These are phyloP conservation scores for Brachionus rubens DNA, from an alignment of 1,140 invertebrate species.

Conservation along the genomic window DNA sequence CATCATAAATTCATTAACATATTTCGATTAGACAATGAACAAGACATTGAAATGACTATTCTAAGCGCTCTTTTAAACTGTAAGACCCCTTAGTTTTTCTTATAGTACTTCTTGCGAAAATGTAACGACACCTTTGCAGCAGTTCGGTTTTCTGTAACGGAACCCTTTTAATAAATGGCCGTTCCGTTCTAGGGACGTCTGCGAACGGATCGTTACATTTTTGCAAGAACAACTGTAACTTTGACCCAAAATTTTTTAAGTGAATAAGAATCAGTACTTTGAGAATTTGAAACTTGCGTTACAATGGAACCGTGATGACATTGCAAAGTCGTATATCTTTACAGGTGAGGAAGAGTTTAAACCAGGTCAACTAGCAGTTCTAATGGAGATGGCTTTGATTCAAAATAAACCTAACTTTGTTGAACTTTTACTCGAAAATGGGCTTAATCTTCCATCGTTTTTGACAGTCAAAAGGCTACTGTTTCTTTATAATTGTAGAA, in stretches of 20 bases:
- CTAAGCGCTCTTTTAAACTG: slow-evolving; percentile 31
- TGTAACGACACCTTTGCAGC: background rate
- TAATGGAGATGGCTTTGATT: slow-evolving; percentile 76
- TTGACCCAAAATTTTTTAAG: slow-evolving; percentile 28
- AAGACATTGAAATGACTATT: slow-evolving; percentile 39
- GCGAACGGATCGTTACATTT: too few relatives aligned
- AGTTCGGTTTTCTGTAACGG: too few relatives aligned
- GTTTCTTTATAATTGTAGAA: slow-evolving; percentile 57
- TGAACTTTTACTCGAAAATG: slow-evolving; percentile 88
- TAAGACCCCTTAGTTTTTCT: too few relatives aligned
- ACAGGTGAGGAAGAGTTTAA: slow-evolving; percentile 47
- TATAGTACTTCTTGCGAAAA: too few relatives aligned
- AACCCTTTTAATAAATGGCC: too few relatives aligned
- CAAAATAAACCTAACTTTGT: slow-evolving; percentile 96
- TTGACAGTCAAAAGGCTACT: slow-evolving; percentile 87
- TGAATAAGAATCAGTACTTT: slow-evolving; percentile 14
- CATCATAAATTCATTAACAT: slow-evolving; percentile 8
- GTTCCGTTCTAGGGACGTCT: too few relatives aligned
- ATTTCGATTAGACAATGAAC: slow-evolving; percentile 18
- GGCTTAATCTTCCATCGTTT: slow-evolving; percentile 94
- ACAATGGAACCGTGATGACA: slow-evolving; percentile 49
- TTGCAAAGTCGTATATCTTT: slow-evolving; percentile 49
- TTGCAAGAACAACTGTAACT: too few relatives aligned
- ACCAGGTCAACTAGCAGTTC: slow-evolving; percentile 50
- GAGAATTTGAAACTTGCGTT: slow-evolving; percentile 49